Evolutionary conservation across 92 coral and sea anemone genomes (phyloP).

Genomic region (Epizoanthus fatuus): DNA sequence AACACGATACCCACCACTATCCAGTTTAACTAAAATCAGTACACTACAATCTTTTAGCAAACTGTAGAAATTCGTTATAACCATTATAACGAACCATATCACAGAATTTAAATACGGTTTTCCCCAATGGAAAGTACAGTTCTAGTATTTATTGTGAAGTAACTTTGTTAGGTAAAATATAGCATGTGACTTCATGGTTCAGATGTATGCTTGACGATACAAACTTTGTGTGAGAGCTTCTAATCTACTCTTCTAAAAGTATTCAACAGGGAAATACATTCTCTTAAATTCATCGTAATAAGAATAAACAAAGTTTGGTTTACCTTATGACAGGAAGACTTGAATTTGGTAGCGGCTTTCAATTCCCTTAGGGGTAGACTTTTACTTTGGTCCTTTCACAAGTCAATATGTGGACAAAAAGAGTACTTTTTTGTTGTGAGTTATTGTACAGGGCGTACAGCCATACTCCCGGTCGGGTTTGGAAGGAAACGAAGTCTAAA

Average conservation of each 20-base stretch:
- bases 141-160: no score
- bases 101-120: no score
- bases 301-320: not conserved
- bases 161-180: no score
- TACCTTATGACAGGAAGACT: not conserved
- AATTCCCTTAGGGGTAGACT: conserved; percentile 1
- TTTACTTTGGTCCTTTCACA: not conserved
- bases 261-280: not conserved
- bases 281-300: not conserved
- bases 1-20: no score
- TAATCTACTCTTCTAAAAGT: not conserved
- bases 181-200: no score
- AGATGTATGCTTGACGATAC: no score
- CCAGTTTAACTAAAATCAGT: no score
- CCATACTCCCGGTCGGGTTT: not conserved
- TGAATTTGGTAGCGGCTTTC: conserved; percentile 33
- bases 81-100: no score
- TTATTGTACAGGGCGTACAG: not conserved
- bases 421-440: not conserved
- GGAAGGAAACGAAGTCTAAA: not conserved
- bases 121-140: no score
- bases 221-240: no score
- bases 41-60: no score
- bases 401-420: not conserved
- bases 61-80: no score